Evolutionary conservation across 2,113 vertebrate genomes (phyloP).

Genomic region (Chloropsis hardwickii): DNA sequence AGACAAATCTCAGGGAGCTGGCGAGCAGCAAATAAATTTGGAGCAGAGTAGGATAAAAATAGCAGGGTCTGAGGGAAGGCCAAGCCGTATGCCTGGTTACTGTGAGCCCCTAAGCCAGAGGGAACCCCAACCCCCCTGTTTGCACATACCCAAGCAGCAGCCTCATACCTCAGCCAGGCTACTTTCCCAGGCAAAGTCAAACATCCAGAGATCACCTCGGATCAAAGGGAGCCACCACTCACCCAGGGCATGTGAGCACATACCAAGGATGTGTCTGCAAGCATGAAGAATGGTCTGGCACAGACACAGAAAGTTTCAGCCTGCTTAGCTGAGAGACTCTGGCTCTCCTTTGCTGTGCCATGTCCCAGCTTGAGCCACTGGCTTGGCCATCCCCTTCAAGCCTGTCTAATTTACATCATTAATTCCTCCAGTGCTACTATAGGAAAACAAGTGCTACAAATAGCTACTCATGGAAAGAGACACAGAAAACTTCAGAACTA

Average conservation of each 20-base stretch:
- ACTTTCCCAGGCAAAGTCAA: not conserved
- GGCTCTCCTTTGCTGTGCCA: rapidly evolving
- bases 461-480: not conserved
- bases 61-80: not conserved
- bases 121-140: not conserved
- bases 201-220: not conserved
- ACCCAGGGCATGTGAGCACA: rapidly evolving
- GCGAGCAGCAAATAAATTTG: not conserved
- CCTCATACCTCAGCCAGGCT: not conserved
- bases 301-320: not conserved
- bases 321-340: not conserved
- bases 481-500: not conserved
- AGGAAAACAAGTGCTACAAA: not conserved
- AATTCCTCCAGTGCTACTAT: not conserved
- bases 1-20: not conserved
- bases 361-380: not conserved
- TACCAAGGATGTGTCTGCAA: not conserved
- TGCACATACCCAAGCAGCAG: not conserved
- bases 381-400: rapidly evolving
- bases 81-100: not conserved
- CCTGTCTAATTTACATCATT: not conserved
- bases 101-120: not conserved
- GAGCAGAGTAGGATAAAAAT: not conserved
- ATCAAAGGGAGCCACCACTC: not conserved
- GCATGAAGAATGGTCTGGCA: not conserved